A percentile compares a stretch with the other conserved stretches of the same genome.
phyloP scores from a whole-genome alignment of 2,888 invertebrate species.

The Acrocera orbiculus region DNA sequence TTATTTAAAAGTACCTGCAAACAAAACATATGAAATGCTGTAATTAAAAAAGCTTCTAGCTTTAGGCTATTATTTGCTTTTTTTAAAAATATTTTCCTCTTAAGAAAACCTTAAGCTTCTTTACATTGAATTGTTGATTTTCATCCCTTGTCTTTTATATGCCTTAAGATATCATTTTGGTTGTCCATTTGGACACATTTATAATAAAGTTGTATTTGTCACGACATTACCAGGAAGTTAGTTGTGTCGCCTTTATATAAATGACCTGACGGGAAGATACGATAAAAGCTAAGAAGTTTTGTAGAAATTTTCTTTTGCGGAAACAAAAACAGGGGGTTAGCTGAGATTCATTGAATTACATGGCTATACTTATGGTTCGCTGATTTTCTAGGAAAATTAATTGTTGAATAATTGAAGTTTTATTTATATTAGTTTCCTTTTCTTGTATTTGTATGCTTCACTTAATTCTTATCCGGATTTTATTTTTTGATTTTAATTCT shows the following conservation, averaged over 20 bases:
- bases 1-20: too few species aligned
- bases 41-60: too few species aligned
- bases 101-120: conserved; percentile 5
- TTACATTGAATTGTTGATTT: background rate
- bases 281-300: background rate
- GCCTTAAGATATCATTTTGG: too few species aligned
- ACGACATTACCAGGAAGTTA: conserved; percentile 12
- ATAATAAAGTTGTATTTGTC: conserved; percentile 6
- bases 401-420: conserved; percentile 33
- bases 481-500: too few species aligned
- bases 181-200: too few species aligned
- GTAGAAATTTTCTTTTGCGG: background rate
- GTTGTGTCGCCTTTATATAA: conserved; percentile 13
- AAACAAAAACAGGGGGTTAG: conserved; percentile 6
- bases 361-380: conserved; percentile 24
- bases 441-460: too few species aligned
- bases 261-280: conserved; percentile 1
- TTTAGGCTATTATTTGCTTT: too few species aligned
- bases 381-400: conserved; percentile 30
- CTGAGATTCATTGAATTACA: conserved; percentile 13
- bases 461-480: too few species aligned
- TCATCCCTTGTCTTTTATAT: too few species aligned
- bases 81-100: too few species aligned
- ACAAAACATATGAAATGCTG: too few species aligned
- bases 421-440: conserved; percentile 31